These are phyloP conservation scores for Eupithecia tripunctaria DNA, from an alignment of 2,888 invertebrate genomes.

Conservation along the genomic window DNA sequence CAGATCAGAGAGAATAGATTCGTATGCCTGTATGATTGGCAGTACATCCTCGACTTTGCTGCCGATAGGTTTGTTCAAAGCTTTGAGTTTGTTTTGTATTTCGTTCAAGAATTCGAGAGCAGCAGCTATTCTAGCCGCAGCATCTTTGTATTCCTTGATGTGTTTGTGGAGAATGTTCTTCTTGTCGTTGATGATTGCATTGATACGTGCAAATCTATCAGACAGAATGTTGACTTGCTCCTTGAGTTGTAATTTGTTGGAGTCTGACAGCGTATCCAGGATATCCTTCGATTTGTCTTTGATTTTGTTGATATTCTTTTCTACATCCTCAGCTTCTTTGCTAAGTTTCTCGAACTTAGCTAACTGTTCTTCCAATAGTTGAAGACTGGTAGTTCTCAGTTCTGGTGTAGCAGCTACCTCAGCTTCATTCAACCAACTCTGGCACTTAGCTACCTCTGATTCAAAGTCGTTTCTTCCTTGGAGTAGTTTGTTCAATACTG, in stretches of 20 bases:
- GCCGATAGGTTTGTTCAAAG: slow-evolving; percentile 93
- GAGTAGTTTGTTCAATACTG: slow-evolving; percentile 88
- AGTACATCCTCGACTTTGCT: slow-evolving; percentile 95
- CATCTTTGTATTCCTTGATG: slow-evolving; percentile 92
- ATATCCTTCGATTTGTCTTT: slow-evolving; percentile 92
- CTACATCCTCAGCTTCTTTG: slow-evolving; percentile 89
- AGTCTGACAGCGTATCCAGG: slow-evolving; percentile 91
- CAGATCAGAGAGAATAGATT: slow-evolving; percentile 90
- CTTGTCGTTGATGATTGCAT: slow-evolving; percentile 90
- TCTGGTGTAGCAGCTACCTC: slow-evolving; percentile 94
- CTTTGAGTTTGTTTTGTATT: slow-evolving; percentile 93
- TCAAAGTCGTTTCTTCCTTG: slow-evolving; percentile 93
- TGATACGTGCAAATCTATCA: slow-evolving; percentile 90
- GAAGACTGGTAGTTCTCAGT: slow-evolving; percentile 90
- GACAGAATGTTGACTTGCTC: slow-evolving; percentile 91
- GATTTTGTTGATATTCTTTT: slow-evolving; percentile 89
- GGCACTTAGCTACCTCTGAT: slow-evolving; percentile 90
- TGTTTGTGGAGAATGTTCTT: slow-evolving; percentile 89
- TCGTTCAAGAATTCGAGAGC: slow-evolving; percentile 91
- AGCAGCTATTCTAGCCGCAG: slow-evolving; percentile 91
- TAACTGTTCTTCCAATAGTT: slow-evolving; percentile 93
- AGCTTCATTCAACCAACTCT: slow-evolving; percentile 95
- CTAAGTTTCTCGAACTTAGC: slow-evolving; percentile 92
- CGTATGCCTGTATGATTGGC: slow-evolving; percentile 90
- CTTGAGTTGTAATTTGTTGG: slow-evolving; percentile 92